Percentiles rank a stretch among this genome's conserved stretches.
Conservation (phyloP, 2,888 invertebrate species). For the Apocheima hispidaria region DNA sequence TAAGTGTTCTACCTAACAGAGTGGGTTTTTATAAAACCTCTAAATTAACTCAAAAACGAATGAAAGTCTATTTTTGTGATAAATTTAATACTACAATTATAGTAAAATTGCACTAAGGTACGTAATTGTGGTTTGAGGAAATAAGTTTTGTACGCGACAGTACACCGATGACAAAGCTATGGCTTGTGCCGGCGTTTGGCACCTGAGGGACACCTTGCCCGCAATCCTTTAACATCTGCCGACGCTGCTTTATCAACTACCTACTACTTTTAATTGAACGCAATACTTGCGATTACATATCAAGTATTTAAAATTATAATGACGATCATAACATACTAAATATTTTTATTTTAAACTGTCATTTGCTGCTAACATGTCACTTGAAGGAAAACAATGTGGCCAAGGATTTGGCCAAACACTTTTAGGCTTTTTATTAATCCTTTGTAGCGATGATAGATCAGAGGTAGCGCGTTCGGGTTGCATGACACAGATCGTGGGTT, state of each 20-base stretch:
- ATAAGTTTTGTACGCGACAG: constrained; percentile 47
- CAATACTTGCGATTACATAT: constrained; percentile 13
- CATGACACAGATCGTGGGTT: too few relatives aligned
- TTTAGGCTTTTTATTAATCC: neutral
- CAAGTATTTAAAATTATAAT: neutral
- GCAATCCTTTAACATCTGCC: constrained; percentile 79
- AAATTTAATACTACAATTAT: too few relatives aligned
- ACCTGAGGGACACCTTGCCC: constrained; percentile 82
- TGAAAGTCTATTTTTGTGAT: too few relatives aligned
- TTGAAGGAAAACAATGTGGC: neutral
- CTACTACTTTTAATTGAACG: constrained; percentile 45
- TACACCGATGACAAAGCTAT: constrained; percentile 68
- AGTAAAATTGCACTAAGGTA: too few relatives aligned
- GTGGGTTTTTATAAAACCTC: too few relatives aligned
- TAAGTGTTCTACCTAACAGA: too few relatives aligned
- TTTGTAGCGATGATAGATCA: too few relatives aligned
- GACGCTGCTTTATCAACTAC: constrained; percentile 46
- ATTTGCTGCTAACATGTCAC: too few relatives aligned
- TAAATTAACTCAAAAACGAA: too few relatives aligned
- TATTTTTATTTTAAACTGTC: too few relatives aligned
- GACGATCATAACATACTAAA: neutral
- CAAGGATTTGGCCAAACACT: too few relatives aligned
- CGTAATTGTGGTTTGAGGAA: neutral
- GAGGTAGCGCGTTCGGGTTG: too few relatives aligned
- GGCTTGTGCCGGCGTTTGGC: constrained; percentile 75